phyloP scores from a whole-genome alignment of 1,140 invertebrate genomes.

The Diuraphis noxia region DNA sequence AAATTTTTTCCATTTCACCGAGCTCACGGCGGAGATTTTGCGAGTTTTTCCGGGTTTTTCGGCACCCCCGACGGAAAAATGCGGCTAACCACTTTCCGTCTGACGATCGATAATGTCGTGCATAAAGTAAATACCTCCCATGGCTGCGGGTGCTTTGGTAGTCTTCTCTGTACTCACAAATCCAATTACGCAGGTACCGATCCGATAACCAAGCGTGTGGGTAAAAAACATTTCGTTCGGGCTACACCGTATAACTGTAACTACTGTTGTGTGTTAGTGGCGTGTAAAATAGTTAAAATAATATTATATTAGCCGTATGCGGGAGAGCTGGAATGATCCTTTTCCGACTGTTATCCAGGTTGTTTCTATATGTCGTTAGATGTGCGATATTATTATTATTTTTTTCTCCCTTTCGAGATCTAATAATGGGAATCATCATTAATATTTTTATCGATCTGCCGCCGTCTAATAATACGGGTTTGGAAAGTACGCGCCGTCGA shows the following conservation, averaged over 20 bases:
- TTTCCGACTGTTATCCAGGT: neutral
- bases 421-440: neutral
- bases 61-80: neutral
- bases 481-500: neutral
- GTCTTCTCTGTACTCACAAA: constrained; percentile 15
- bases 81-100: neutral
- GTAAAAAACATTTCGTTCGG: neutral
- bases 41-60: neutral
- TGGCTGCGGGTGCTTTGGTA: constrained; percentile 3
- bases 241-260: neutral
- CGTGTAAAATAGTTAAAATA: neutral
- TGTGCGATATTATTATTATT: neutral
- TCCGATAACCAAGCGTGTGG: constrained; percentile 4
- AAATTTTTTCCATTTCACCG: neutral
- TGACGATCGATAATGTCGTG: neutral
- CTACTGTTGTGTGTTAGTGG: no score
- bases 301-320: neutral
- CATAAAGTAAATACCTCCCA: neutral
- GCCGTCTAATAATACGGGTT: neutral
- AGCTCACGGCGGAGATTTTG: neutral
- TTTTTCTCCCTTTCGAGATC: neutral
- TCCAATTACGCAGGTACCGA: constrained; percentile 33
- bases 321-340: neutral
- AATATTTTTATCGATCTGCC: neutral
- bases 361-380: neutral